These are phyloP conservation scores for Tetrao urogallus DNA, from an alignment of 2,113 vertebrate species.

Conservation along the genomic window DNA sequence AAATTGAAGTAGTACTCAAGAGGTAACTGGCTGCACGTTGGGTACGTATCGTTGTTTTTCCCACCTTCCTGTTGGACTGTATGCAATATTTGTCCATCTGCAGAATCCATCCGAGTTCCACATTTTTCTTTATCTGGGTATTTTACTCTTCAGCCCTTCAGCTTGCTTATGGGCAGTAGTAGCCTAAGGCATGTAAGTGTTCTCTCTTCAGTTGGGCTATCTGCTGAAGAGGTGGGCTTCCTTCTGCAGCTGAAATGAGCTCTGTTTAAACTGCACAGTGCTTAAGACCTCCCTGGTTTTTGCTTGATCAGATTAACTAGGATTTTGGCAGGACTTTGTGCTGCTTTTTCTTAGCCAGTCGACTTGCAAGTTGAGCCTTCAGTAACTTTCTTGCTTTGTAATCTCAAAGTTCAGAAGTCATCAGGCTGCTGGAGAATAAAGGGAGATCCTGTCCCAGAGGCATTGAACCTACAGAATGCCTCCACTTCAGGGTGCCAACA, in stretches of 20 bases:
- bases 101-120: neutral
- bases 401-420: slow-evolving; percentile 62
- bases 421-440: neutral
- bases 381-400: slow-evolving; percentile 62
- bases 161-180: neutral
- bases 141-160: neutral
- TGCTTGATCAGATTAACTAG: slow-evolving; percentile 64
- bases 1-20: neutral
- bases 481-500: neutral
- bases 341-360: slow-evolving; percentile 67
- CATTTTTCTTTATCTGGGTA: neutral
- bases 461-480: rapidly evolving
- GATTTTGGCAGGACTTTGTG: slow-evolving; percentile 74
- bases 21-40: neutral
- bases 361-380: slow-evolving; percentile 21
- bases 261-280: neutral
- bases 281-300: slow-evolving; percentile 41
- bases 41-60: neutral
- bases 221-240: neutral
- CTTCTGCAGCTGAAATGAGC: neutral
- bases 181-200: neutral
- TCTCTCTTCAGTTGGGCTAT: neutral
- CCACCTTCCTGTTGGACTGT: neutral
- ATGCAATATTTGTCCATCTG: neutral
- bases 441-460: neutral